These are phyloP conservation scores for Phymanthus crucifer DNA, from an alignment of 92 coral and sea anemone genomes.

Conservation along the genomic window DNA sequence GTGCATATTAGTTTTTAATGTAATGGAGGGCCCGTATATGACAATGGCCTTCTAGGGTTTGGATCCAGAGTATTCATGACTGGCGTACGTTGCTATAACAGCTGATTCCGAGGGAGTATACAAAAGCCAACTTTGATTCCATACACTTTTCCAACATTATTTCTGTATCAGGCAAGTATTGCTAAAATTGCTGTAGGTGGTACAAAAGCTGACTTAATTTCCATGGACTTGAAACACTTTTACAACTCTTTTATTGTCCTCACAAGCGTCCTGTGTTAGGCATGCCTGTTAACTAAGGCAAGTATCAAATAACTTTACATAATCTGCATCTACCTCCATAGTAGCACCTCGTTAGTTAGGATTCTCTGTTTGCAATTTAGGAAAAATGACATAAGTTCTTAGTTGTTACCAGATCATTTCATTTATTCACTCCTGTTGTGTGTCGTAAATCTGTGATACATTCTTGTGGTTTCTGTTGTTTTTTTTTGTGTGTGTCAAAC, in stretches of 20 bases:
- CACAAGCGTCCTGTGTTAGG: conserved; percentile 33
- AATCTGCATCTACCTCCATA: conserved; percentile 24
- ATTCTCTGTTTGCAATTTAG: not conserved
- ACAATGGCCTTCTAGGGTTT: conserved; percentile 43
- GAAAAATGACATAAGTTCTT: not conserved
- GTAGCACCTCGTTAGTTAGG: not conserved
- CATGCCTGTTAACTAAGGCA: conserved; percentile 17
- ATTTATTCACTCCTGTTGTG: not conserved
- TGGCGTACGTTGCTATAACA: conserved; percentile 39
- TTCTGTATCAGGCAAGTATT: conserved; percentile 40
- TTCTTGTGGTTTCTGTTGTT: too few relatives aligned
- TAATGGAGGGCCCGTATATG: conserved; percentile 29
- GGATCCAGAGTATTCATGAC: conserved; percentile 55
- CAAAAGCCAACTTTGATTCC: conserved; percentile 31
- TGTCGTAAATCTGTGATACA: not conserved
- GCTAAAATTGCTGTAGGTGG: not conserved
- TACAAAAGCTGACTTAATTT: not conserved
- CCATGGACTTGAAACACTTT: not conserved
- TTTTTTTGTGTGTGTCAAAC: too few relatives aligned
- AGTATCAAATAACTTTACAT: not conserved
- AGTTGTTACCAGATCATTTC: not conserved
- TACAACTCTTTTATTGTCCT: conserved; percentile 4
- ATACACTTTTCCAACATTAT: not conserved
- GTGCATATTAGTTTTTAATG: conserved; percentile 16
- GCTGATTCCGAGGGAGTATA: conserved; percentile 48